These are phyloP conservation scores for Ooceraea biroi DNA, from an alignment of 1,140 invertebrate species.

Conservation along the genomic window DNA sequence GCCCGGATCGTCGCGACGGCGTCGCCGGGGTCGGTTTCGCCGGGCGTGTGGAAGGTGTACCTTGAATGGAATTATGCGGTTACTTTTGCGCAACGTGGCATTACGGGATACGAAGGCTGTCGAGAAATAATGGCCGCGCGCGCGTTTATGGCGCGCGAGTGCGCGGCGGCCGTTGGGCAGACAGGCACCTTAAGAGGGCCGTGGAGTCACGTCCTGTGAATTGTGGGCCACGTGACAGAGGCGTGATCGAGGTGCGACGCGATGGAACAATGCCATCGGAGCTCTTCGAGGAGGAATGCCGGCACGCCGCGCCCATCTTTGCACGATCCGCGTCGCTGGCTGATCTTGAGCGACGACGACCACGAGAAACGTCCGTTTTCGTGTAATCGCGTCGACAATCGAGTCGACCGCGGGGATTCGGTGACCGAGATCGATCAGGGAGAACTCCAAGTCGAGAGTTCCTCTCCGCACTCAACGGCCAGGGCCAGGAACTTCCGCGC, in stretches of 20 bases:
- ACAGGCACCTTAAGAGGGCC: constrained; percentile 72
- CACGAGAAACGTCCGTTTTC: constrained; percentile 39
- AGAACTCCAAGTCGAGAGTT: constrained; percentile 32
- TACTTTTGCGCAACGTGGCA: constrained; percentile 58
- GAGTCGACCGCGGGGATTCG: constrained; percentile 26
- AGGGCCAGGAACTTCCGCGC: constrained; percentile 30
- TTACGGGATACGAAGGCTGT: constrained; percentile 34
- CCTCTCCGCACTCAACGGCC: constrained; percentile 69
- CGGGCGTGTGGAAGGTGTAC: constrained; percentile 32
- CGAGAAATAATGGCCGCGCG: constrained; percentile 33
- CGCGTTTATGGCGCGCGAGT: constrained; percentile 40
- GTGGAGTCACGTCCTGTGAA: constrained; percentile 85
- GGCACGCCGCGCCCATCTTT: constrained; percentile 84
- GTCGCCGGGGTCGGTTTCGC: constrained; percentile 4
- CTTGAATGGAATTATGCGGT: constrained; percentile 53
- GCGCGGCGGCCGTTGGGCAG: constrained; percentile 65
- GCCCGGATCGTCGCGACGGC: constrained; percentile 37
- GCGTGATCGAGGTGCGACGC: constrained; percentile 86
- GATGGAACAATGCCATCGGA: constrained; percentile 86
- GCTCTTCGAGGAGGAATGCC: constrained; percentile 85
- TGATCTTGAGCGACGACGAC: constrained; percentile 18
- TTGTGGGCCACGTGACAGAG: constrained; percentile 85
- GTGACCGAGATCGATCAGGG: constrained; percentile 30
- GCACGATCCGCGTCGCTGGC: constrained; percentile 68
- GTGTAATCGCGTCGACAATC: constrained; percentile 62